Conservation (phyloP, 2,888 invertebrate genomes). For the Diloba caeruleocephala region DNA sequence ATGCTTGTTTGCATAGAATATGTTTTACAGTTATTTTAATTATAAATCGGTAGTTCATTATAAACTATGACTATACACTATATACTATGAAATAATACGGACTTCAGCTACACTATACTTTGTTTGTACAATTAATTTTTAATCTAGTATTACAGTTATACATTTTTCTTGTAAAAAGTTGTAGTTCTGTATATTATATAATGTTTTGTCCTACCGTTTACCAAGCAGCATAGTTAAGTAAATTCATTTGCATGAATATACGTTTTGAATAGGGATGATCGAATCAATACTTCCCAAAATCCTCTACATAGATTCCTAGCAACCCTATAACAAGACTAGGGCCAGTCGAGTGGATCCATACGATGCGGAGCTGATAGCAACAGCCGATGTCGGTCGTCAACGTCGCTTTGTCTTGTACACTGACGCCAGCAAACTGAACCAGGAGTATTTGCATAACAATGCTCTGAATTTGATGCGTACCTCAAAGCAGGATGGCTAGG, state of each 20-base stretch:
- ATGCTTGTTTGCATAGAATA: too few species aligned
- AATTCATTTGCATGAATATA: constrained; percentile 19
- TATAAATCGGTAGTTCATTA: too few species aligned
- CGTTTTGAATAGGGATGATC: constrained; percentile 13
- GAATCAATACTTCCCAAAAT: constrained; percentile 42
- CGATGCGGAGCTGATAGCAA: constrained; percentile 78
- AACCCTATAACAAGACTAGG: constrained; percentile 63
- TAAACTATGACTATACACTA: too few species aligned
- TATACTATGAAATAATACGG: too few species aligned
- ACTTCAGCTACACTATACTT: too few species aligned
- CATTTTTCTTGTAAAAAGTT: too few species aligned
- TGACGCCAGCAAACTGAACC: constrained; percentile 82
- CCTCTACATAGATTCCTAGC: constrained; percentile 43
- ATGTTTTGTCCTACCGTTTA: constrained; percentile 4
- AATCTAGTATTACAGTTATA: too few species aligned
- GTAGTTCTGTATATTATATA: too few species aligned
- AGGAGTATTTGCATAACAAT: constrained; percentile 87
- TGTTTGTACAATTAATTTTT: too few species aligned
- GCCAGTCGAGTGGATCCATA: constrained; percentile 71
- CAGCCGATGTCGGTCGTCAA: constrained; percentile 83
- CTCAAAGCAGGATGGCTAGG: constrained; percentile 60
- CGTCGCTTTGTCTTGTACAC: constrained; percentile 86
- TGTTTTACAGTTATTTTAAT: too few species aligned
- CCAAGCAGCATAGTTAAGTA: constrained; percentile 14
- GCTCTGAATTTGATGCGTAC: constrained; percentile 81